These are phyloP conservation scores for Sphinx pinastri DNA, from an alignment of 2,888 invertebrate species.

Conservation along the genomic window DNA sequence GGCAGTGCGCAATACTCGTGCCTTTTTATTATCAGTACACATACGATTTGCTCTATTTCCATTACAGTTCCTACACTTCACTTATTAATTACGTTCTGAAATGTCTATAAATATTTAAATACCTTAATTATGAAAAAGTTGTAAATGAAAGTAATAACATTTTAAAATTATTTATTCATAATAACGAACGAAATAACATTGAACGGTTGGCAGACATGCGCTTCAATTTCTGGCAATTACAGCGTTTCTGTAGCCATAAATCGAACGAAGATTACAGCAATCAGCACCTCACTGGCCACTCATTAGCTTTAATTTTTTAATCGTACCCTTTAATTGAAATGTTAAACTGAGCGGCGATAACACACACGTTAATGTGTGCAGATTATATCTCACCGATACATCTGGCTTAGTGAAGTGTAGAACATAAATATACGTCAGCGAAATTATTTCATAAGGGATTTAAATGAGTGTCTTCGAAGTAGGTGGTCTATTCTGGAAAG, in stretches of 20 bases:
- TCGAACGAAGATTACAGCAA: conserved; percentile 51
- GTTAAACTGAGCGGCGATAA: conserved; percentile 66
- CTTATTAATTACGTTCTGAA: no score
- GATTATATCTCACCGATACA: conserved; percentile 22
- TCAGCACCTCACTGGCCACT: conserved; percentile 62
- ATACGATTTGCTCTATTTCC: no score
- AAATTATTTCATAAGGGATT: no score
- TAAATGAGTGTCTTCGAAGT: no score
- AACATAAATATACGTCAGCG: neutral
- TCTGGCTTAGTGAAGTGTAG: conserved; percentile 6
- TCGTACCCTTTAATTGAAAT: conserved; percentile 78
- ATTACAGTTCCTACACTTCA: no score
- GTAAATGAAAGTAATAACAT: no score
- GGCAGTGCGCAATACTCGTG: no score
- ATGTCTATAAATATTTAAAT: no score
- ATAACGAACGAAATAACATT: conserved; percentile 28
- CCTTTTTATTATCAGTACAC: no score
- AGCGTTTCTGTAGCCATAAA: conserved; percentile 55
- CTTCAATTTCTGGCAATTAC: conserved; percentile 62
- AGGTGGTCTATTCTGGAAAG: no score
- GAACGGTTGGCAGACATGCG: conserved; percentile 26
- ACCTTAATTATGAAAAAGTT: no score
- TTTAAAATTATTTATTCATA: neutral
- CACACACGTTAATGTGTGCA: conserved; percentile 57
- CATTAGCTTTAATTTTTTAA: conserved; percentile 79